Evolutionary conservation across 2,888 invertebrate species (phyloP), one percentile per base, ranked within the genome.

Genomic region (Dione vanillae): DNA sequence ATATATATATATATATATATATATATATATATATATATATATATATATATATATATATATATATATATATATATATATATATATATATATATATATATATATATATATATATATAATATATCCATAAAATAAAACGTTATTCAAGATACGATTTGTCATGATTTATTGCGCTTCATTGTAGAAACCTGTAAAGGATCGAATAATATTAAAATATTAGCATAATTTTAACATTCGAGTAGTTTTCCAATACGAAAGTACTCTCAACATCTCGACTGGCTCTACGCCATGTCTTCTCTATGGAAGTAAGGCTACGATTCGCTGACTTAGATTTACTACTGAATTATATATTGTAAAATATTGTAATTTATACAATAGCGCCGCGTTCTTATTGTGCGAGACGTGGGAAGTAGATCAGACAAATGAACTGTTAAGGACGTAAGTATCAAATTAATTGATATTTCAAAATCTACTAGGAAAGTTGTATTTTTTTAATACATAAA

Each of bases 231-330:
- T 43, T 27, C n/a, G 45, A 61, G 61, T 43, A 61, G 61, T 61
- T 61, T 45, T 61, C 61, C 61, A 61, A 61, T 61, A 61, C 27
- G 10, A 11, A 61, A 61, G 61, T 43, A 27, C 61, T 45, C 61
- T 61, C 27, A 61, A 45, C 61, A 45, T 43, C 61, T 61, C 45
- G 45, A 45, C 45, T 61, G 61, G 61, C 61, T 35, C 61, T 9
- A 45, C 43, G 61, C 61, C 61, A 61, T 61, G 61, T 43, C 61
- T 43, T 61, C 61, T 61, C 20, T n/a, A 37, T 61, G 45, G 45
- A 16, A 43, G 45, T 61, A 45, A 61, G 27, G 61, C 45, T 61
- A 27, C 43, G 59, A 43, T 45, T 61, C 45, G 61, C 61, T 45
- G 45, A 61, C 61, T 45, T 61, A 61, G 43, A 56, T 56, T 56